Base-by-base conservation (phyloP, 1,140 invertebrate species). In the Callitettix versicolor region DNA sequence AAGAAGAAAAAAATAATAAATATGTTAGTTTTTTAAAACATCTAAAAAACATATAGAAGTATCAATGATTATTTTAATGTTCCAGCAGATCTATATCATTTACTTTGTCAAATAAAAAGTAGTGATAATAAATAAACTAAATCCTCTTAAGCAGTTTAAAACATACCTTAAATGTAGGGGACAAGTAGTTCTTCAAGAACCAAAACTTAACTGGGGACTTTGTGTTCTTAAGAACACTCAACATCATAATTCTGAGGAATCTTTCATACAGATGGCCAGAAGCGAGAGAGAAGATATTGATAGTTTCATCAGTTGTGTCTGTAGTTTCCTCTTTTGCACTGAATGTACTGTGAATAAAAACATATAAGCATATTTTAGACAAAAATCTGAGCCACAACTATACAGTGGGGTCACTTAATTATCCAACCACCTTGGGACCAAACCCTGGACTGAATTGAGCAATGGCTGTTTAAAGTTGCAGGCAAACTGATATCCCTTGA, bases 131-230 rank as follows among this genome's bases (percentile, higher is more conserved):
- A 41, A 41, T 5, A 18, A 18, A 3, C 7, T 24, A 36, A n/a
- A n/a, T n/a, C n/a, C n/a, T n/a, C n/a, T n/a, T n/a, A n/a, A n/a
- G n/a, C n/a, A n/a, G n/a, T n/a, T n/a, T n/a, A n/a, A 11, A 14
- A 64, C 62, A 69, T 73, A 90, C 87, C 78, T 95, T 97, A 53
- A 98, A 80, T 40, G 89, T 90, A 12, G 95, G 97, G 4, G 95
- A 99, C 0, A 99, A 74, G 71, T 98, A 99, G 75, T 99, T 99
- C 70, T 99, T 99, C 20, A 99, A 73, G 65, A 99, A 98, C 97
- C 97, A 99, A 73, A 99, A 99, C 68, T 99, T 99, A 1, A 99
- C 96, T 2, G 93, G 92, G 1, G 88, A 89, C 67, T 97, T 92
- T 1, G 97, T 98, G 64, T 98, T 81, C 68, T 97, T 98, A 44